These are phyloP conservation scores for Notospermus geniculatus DNA, from an alignment of 1,140 invertebrate genomes.

Conservation along the genomic window DNA sequence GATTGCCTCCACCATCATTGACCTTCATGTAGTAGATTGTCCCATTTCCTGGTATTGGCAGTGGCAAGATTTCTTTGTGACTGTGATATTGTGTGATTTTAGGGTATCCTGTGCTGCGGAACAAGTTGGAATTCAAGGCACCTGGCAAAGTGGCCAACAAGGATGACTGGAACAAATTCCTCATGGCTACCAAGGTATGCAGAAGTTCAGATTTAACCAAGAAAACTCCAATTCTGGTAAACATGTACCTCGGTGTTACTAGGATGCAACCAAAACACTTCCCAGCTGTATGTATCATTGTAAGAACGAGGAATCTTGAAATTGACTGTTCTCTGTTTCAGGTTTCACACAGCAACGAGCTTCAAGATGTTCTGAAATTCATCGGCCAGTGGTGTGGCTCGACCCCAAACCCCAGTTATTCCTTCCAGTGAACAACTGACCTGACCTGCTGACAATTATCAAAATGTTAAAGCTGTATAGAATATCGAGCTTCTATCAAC, in stretches of 20 bases:
- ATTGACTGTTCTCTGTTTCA: slow-evolving; percentile 31
- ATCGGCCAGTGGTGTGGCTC: slow-evolving; percentile 75
- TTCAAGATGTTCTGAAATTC: slow-evolving; percentile 74
- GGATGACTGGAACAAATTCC: slow-evolving; percentile 88
- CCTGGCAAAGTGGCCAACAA: slow-evolving; percentile 69
- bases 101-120: slow-evolving; percentile 77
- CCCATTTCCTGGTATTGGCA: no score
- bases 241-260: no score
- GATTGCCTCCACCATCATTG: no score
- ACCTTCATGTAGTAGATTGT: no score
- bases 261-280: no score
- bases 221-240: background rate
- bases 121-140: slow-evolving; percentile 62
- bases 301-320: no score
- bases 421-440: slow-evolving; percentile 49
- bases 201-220: slow-evolving; percentile 1
- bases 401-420: slow-evolving; percentile 54
- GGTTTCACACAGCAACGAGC: slow-evolving; percentile 57
- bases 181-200: slow-evolving; percentile 70
- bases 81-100: slow-evolving; percentile 6
- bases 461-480: no score
- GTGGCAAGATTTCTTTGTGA: background rate
- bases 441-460: no score
- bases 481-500: no score
- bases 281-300: no score